Evolutionary conservation across 2,113 vertebrate species (phyloP).

Genomic region (Dascyllus trimaculatus): DNA sequence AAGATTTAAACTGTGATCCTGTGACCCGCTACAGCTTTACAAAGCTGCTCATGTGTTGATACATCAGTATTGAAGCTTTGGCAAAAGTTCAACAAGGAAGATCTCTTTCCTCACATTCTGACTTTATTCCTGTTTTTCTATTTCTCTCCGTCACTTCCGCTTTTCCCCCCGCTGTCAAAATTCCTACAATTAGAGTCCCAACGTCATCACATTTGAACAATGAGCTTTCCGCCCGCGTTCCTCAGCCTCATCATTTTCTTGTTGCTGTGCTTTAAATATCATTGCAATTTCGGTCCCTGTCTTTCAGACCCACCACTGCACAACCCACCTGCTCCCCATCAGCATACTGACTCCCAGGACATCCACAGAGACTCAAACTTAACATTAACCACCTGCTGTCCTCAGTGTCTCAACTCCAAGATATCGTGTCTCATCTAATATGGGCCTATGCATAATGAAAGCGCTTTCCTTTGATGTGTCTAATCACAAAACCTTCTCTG

Average conservation of each 20-base stretch:
- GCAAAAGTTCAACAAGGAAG: background rate
- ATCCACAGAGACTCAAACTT: slow-evolving; percentile 13
- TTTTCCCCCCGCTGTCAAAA: slow-evolving; percentile 2
- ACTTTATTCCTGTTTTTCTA: background rate
- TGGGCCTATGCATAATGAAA: background rate
- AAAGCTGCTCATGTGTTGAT: slow-evolving; percentile 1
- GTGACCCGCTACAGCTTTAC: background rate
- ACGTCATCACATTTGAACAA: slow-evolving; percentile 6
- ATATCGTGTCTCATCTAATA: background rate
- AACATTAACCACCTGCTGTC: slow-evolving; percentile 24
- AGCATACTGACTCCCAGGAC: background rate
- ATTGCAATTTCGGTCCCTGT: slow-evolving; percentile 8
- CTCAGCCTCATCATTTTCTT: slow-evolving; percentile 33
- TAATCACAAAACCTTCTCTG: background rate
- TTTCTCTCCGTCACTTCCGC: background rate
- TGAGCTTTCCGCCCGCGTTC: background rate
- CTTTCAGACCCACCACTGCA: background rate
- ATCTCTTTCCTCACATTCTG: background rate
- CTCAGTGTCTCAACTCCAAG: background rate
- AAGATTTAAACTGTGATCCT: too few species aligned
- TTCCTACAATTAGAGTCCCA: slow-evolving; percentile 22
- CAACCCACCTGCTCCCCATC: background rate
- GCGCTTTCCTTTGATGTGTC: slow-evolving; percentile 13
- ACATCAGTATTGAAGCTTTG: background rate
- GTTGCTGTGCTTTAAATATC: slow-evolving; percentile 23